Conservation (phyloP, 2,797 vertebrate genomes). For the Notamacropus eugenii region DNA sequence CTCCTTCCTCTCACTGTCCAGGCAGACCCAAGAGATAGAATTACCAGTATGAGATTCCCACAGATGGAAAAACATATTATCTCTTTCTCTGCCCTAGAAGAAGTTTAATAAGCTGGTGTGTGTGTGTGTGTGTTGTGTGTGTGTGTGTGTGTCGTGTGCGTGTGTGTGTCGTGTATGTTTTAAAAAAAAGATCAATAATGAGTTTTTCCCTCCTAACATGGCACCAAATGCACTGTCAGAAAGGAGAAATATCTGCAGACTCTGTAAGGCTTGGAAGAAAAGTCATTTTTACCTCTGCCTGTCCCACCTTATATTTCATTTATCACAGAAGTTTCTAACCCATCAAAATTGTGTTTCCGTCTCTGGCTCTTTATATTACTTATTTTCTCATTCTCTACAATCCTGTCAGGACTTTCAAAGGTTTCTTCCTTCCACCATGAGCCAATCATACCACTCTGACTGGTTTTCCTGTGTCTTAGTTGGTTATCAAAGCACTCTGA, state of each 20-base stretch:
- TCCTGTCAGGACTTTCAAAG: slow-evolving; percentile 50
- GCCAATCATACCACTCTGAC: not conserved
- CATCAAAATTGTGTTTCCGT: not conserved
- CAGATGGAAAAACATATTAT: not conserved
- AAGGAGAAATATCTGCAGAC: slow-evolving; percentile 5
- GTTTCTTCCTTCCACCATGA: slow-evolving; percentile 52
- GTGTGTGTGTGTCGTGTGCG: not conserved
- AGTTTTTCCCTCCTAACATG: slow-evolving; percentile 21
- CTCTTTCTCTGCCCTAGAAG: not conserved
- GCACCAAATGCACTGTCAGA: slow-evolving; percentile 46
- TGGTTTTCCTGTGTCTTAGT: slow-evolving; percentile 30
- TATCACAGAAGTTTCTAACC: slow-evolving; percentile 7
- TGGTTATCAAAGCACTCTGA: slow-evolving; percentile 54
- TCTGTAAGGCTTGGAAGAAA: slow-evolving; percentile 23
- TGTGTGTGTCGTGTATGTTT: not conserved
- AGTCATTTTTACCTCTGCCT: slow-evolving; percentile 37
- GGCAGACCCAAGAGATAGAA: not conserved
- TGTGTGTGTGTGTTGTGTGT: not conserved
- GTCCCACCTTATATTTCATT: slow-evolving; percentile 21
- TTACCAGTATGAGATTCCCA: not conserved
- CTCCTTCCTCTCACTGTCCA: not conserved
- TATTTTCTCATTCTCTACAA: slow-evolving; percentile 11
- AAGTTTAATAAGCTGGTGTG: not conserved
- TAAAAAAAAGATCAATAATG: not conserved
- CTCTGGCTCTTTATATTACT: slow-evolving; percentile 26